phyloP scores from a whole-genome alignment of 2,113 vertebrate genomes.

The Ctenodactylus gundi region DNA sequence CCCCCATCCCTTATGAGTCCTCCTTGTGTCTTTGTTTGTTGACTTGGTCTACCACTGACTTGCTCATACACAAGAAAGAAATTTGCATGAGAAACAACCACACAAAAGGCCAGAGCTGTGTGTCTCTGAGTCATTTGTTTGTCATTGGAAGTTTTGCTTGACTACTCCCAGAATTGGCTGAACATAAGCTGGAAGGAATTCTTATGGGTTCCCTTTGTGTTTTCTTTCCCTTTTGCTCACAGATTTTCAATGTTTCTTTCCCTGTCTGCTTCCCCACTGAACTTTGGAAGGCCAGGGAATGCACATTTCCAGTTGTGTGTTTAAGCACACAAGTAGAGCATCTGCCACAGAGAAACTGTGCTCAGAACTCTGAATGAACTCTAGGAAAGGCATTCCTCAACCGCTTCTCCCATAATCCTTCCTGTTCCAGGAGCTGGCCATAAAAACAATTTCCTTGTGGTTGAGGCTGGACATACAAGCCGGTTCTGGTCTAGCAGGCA shows the following conservation, averaged over 20 bases:
- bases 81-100: not conserved
- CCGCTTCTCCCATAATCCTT: not conserved
- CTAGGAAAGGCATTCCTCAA: not conserved
- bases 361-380: not conserved
- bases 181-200: not conserved
- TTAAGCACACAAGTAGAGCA: not conserved
- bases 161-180: not conserved
- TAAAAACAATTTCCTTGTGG: slow-evolving; percentile 15
- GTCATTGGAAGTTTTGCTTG: not conserved
- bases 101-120: not conserved
- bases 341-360: not conserved
- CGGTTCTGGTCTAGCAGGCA: not conserved
- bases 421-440: not conserved
- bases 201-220: not conserved
- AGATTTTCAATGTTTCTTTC: not conserved
- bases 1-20: not conserved
- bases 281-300: not conserved
- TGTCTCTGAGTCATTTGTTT: not conserved
- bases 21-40: not conserved
- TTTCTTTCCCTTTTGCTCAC: not conserved
- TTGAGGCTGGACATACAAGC: not conserved
- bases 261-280: not conserved
- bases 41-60: not conserved
- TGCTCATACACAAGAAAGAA: not conserved
- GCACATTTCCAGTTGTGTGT: not conserved